phyloP scores from a whole-genome alignment of 2,113 vertebrate genomes.

The Tichodroma muraria region DNA sequence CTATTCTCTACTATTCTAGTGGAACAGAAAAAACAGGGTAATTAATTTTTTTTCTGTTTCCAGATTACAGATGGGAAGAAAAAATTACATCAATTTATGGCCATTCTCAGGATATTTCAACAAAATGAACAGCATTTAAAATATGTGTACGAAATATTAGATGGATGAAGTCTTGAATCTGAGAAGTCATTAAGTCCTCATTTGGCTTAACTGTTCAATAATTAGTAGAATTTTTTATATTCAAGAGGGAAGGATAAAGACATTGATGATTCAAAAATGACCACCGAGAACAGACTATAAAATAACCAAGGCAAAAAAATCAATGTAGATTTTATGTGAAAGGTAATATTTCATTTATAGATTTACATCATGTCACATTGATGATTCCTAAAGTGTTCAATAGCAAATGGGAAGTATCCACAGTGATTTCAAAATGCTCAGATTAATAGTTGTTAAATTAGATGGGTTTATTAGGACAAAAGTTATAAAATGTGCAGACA shows the following conservation, averaged over 20 bases:
- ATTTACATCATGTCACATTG: neutral
- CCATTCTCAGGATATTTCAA: neutral
- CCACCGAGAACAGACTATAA: neutral
- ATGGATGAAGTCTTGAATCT: neutral
- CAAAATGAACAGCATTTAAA: neutral
- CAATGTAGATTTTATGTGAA: neutral
- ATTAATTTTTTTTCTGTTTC: neutral
- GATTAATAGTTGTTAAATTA: neutral
- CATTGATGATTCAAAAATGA: conserved; percentile 4
- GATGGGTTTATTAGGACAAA: neutral
- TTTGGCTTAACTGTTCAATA: conserved; percentile 12
- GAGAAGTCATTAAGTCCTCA: conserved; percentile 20
- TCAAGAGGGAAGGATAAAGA: neutral
- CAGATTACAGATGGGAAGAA: neutral
- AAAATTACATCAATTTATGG: neutral
- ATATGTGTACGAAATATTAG: neutral
- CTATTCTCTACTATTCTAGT: neutral
- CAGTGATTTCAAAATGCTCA: neutral
- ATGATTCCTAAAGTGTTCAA: neutral
- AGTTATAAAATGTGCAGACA: neutral
- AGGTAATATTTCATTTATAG: neutral
- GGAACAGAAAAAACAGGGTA: neutral
- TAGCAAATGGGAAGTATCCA: neutral
- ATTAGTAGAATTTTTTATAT: conserved; percentile 28
- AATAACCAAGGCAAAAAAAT: neutral